Base-by-base conservation (phyloP, 1,140 invertebrate species). In the Drosophila kikkawai region DNA sequence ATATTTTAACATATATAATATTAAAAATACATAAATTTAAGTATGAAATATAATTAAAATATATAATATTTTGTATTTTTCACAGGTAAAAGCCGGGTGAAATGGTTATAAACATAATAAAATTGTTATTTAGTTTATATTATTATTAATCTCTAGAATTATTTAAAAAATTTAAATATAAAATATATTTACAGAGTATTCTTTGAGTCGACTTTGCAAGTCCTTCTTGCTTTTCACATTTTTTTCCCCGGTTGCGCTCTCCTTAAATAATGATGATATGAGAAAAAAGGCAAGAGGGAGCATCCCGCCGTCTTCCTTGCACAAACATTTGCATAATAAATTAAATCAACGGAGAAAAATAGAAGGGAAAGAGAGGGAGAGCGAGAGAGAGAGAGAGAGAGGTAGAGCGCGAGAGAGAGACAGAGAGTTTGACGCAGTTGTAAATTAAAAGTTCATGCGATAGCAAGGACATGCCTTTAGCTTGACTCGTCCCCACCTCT, bases 251-350 rank as follows among this genome's bases (percentile, higher is more conserved):
- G n/a, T 68, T 45, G 37, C 53, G 42, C 26, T 51, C 36, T 37
- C 19, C 68, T 73, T 85, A 69, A 85, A 77, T 87, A 74, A 83
- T 86, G 73, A 64, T 65, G 44, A 55, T 81, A 59, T 11, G 42
- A 58, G 48, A 59, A 48, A 66, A 68, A 79, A 75, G 42, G 48
- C 44, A 45, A 41, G 63, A 42, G 36, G 36, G 60, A 78, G 39
- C 15, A 64, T 42, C 32, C 41, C 57, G 63, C 48, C 39, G 61
- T 53, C 66, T 58, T 22, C n/a, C 37, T 44, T 45, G 67, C 58
- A 69, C 41, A 63, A 45, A 74, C 63, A 79, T 79, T 67, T 86
- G 63, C 81, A 90, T 90, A 85, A 90, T 90, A 90, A 82, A 91
- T 90, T 68, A 84, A 90, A 88, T 81, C 73, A 81, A 71, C 53